These are phyloP conservation scores for Cecidostiba fungosa DNA, from an alignment of 2,888 invertebrate genomes.

Conservation along the genomic window DNA sequence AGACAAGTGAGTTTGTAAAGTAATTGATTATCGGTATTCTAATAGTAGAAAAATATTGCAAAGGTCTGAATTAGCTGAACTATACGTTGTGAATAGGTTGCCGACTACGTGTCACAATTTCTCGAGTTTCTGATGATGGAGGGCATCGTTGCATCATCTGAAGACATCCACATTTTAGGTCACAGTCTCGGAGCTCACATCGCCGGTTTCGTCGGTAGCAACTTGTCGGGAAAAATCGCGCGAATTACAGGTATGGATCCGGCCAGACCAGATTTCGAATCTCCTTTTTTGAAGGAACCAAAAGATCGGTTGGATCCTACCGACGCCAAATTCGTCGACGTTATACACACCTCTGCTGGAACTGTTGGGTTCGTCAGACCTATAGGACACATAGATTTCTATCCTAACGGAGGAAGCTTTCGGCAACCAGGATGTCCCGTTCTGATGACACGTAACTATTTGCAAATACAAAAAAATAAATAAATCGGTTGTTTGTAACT, in stretches of 20 bases:
- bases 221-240: conserved; percentile 72
- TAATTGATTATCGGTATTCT: too few species aligned
- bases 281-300: conserved; percentile 73
- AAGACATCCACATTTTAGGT: conserved; percentile 75
- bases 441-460: conserved; percentile 70
- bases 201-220: conserved; percentile 74
- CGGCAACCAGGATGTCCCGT: conserved; percentile 87
- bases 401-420: conserved; percentile 86
- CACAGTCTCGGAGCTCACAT: conserved; percentile 79
- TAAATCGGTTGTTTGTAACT: not conserved
- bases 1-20: conserved; percentile 38
- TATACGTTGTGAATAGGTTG: conserved; percentile 69
- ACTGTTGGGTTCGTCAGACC: conserved; percentile 83
- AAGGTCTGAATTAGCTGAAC: not conserved
- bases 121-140: conserved; percentile 72
- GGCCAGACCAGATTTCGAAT: conserved; percentile 85
- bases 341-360: conserved; percentile 88
- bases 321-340: conserved; percentile 88
- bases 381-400: conserved; percentile 88
- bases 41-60: too few species aligned
- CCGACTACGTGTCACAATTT: conserved; percentile 73
- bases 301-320: conserved; percentile 82
- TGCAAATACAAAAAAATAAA: not conserved
- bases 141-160: conserved; percentile 67
- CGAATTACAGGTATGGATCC: conserved; percentile 84